phyloP scores from a whole-genome alignment of 2,797 vertebrate species.

The Erethizon dorsatum region DNA sequence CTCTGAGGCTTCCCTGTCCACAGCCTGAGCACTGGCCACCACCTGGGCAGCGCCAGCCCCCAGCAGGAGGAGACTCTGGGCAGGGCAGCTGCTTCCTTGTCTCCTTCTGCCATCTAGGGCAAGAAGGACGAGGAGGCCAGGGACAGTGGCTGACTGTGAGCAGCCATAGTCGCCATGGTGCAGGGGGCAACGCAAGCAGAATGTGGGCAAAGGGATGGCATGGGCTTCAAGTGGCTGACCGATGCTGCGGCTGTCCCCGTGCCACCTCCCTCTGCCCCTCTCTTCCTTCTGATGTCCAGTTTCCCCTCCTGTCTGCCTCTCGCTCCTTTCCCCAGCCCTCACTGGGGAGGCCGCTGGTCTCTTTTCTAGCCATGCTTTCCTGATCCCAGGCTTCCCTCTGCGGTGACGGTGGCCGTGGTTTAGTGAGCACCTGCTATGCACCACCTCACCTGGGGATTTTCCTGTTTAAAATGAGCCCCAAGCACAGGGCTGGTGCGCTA shows the following conservation, averaged over 20 bases:
- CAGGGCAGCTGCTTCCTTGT: conserved; percentile 61
- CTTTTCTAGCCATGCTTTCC: not conserved
- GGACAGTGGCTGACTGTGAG: conserved; percentile 65
- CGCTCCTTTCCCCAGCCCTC: not conserved
- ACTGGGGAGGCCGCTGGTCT: not conserved
- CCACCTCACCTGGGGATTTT: not conserved
- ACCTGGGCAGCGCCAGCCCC: not conserved
- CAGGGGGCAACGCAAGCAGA: not conserved
- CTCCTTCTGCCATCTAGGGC: conserved; percentile 56
- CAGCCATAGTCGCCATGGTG: not conserved
- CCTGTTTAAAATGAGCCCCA: not conserved
- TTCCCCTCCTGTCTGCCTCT: not conserved
- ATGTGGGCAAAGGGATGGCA: not conserved
- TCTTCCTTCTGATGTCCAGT: conserved; percentile 54
- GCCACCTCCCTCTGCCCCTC: conserved; percentile 18
- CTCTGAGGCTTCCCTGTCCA: not conserved
- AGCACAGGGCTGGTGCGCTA: not conserved
- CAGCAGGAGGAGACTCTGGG: not conserved
- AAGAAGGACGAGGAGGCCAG: conserved; percentile 77
- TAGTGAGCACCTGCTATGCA: conserved; percentile 1
- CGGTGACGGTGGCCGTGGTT: not conserved
- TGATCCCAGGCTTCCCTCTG: not conserved
- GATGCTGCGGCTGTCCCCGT: conserved; percentile 30
- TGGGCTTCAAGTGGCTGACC: conserved; percentile 69
- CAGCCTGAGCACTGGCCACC: not conserved